These are phyloP conservation scores for Notarius quadriscutis DNA, from an alignment of 2,113 vertebrate genomes.

Conservation along the genomic window DNA sequence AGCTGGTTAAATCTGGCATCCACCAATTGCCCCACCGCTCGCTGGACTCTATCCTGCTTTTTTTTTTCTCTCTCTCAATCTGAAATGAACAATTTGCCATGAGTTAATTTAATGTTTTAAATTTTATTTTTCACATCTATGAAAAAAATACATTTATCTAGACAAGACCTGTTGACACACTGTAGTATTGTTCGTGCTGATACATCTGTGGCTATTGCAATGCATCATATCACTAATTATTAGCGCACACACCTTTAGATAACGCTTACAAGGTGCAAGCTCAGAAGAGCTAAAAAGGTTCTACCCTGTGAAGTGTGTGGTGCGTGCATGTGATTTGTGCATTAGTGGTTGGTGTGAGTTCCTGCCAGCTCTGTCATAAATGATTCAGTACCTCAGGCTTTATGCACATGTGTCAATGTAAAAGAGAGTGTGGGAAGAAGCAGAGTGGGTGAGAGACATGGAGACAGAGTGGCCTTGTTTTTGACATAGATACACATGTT, in stretches of 20 bases:
- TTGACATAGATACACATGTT: slow-evolving; percentile 20
- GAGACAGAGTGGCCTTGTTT: slow-evolving; percentile 31
- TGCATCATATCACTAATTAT: not conserved
- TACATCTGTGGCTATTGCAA: not conserved
- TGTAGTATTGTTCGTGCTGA: not conserved
- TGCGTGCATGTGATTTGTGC: slow-evolving; percentile 26
- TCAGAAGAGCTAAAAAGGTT: not conserved
- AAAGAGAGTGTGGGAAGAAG: not conserved
- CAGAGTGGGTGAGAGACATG: slow-evolving; percentile 35
- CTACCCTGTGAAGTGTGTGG: not conserved
- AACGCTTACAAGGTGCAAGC: not conserved
- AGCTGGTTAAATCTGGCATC: not conserved
- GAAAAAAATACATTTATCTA: not conserved
- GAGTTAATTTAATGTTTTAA: not conserved
- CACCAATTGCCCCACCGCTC: not conserved
- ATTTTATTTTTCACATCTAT: not conserved
- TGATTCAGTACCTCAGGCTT: slow-evolving; percentile 56
- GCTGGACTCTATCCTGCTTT: not conserved
- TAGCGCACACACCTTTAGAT: not conserved
- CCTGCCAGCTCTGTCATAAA: slow-evolving; percentile 59
- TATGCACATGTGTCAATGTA: slow-evolving; percentile 50
- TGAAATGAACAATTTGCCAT: not conserved
- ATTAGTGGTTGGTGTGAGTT: slow-evolving; percentile 42
- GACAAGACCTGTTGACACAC: not conserved
- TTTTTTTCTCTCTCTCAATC: not conserved